These are phyloP conservation scores for Pseudanteris insignis DNA, from an alignment of 2,888 invertebrate species.

Conservation along the genomic window DNA sequence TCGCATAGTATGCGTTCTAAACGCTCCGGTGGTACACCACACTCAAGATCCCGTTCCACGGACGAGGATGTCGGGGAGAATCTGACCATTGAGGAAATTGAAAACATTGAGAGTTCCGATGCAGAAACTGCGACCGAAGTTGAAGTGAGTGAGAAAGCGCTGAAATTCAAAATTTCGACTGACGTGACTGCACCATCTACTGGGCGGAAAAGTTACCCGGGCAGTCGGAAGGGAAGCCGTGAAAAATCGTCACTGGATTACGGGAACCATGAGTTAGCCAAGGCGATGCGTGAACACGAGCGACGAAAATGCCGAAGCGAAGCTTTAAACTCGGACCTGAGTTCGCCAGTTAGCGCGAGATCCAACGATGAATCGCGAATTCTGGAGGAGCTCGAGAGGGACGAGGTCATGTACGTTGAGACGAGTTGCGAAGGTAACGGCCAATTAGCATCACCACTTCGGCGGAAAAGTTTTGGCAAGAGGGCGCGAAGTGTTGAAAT, in stretches of 20 bases:
- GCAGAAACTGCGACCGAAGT: conserved; percentile 78
- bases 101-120: conserved; percentile 68
- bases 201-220: conserved; percentile 73
- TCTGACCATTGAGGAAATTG: conserved; percentile 67
- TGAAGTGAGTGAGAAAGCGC: conserved; percentile 78
- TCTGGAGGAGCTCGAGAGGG: conserved; percentile 56
- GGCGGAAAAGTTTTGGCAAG: conserved; percentile 48
- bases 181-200: conserved; percentile 68
- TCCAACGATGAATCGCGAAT: conserved; percentile 60
- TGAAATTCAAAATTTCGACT: conserved; percentile 80
- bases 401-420: conserved; percentile 46
- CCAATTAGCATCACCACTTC: conserved; percentile 43
- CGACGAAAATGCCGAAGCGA: conserved; percentile 59
- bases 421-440: conserved; percentile 52
- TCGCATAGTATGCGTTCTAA: conserved; percentile 65
- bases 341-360: conserved; percentile 59
- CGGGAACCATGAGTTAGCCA: conserved; percentile 66
- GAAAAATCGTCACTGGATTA: conserved; percentile 69
- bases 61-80: conserved; percentile 63
- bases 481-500: conserved; percentile 33
- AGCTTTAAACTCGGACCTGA: conserved; percentile 57
- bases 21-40: conserved; percentile 65
- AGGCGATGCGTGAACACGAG: conserved; percentile 68
- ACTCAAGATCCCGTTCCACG: conserved; percentile 60
- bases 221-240: conserved; percentile 75